Percentiles rank a stretch among this genome's conserved stretches.
Evolutionary conservation across 2,113 vertebrate species (phyloP).

Genomic region (Cygnus buccinator): DNA sequence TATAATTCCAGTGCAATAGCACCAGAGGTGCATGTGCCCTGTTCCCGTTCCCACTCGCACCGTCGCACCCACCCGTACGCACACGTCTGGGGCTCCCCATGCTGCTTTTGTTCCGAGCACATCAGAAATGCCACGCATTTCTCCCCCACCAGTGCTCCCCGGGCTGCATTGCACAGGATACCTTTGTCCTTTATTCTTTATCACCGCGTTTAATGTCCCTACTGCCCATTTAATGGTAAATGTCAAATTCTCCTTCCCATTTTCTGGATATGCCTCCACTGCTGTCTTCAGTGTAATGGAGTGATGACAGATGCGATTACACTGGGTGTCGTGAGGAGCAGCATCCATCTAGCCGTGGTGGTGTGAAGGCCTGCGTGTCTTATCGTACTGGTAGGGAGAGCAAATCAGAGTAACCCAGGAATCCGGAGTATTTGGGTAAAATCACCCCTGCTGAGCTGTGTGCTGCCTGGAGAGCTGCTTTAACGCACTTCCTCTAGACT

Average conservation of each 20-base stretch:
- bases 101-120: not conserved
- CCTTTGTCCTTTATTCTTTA: not conserved
- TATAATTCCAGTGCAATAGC: not conserved
- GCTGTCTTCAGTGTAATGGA: not conserved
- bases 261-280: not conserved
- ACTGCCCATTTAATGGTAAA: not conserved
- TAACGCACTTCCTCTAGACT: not conserved
- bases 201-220: not conserved
- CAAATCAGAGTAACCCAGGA: conserved; percentile 17
- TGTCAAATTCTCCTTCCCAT: rapidly evolving
- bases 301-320: not conserved
- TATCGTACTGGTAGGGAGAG: not conserved
- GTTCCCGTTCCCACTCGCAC: not conserved
- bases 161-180: not conserved
- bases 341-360: not conserved
- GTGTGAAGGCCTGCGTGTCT: not conserved
- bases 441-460: not conserved
- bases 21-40: not conserved
- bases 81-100: not conserved
- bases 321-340: not conserved
- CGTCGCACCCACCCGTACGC: not conserved
- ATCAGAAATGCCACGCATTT: not conserved
- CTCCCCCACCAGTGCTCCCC: not conserved
- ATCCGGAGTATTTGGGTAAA: not conserved
- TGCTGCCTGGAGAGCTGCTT: not conserved